phyloP scores from a whole-genome alignment of 2,797 vertebrate species.

The Pachyuromys duprasi region DNA sequence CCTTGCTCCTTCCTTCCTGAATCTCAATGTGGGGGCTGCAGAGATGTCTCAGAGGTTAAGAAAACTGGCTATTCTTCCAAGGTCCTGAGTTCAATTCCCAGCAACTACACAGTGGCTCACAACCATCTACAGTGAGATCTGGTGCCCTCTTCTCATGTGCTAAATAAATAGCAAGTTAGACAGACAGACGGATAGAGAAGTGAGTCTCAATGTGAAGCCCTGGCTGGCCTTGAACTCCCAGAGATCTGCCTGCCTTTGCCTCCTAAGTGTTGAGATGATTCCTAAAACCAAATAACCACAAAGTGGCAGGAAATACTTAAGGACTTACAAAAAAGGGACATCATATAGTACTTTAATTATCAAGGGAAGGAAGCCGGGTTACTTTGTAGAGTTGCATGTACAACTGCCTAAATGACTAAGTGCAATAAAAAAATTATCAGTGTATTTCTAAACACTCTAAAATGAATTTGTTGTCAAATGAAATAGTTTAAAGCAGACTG shows the following conservation, averaged over 20 bases:
- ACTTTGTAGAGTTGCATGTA: background rate
- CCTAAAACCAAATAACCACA: slow-evolving; percentile 51
- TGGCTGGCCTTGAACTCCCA: background rate
- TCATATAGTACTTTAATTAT: background rate
- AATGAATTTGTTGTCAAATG: background rate
- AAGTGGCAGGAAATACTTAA: slow-evolving; percentile 41
- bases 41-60: too few relatives aligned
- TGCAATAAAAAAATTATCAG: background rate
- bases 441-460: background rate
- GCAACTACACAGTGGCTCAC: too few relatives aligned
- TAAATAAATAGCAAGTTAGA: too few relatives aligned
- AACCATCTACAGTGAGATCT: too few relatives aligned
- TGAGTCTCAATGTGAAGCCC: background rate
- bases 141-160: too few relatives aligned
- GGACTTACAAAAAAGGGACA: slow-evolving; percentile 4
- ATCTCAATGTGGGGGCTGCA: background rate
- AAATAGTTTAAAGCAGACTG: background rate
- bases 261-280: background rate
- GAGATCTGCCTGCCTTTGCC: background rate
- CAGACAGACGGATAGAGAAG: too few relatives aligned
- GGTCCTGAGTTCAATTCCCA: too few relatives aligned
- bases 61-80: too few relatives aligned
- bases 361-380: background rate
- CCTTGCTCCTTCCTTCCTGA: background rate
- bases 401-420: slow-evolving; percentile 23